Base-by-base conservation (phyloP, 2,113 vertebrate species). In the Macaca mulatta region DNA sequence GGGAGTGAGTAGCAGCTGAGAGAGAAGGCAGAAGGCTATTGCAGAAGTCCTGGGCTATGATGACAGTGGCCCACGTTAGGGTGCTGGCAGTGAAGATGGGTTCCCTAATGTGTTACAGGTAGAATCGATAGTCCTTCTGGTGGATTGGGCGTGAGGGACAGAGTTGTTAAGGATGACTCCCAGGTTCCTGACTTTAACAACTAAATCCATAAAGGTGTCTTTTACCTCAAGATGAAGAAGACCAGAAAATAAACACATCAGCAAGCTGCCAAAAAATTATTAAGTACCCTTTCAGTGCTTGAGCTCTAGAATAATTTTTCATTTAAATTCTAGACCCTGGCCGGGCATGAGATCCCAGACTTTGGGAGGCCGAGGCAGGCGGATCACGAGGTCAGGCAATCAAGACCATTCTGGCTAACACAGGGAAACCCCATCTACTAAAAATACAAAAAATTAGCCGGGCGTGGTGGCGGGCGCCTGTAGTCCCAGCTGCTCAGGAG, bases 131-230 rank as follows among this genome's bases (percentile, higher is more conserved):
- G 50, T 25, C 9, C 75, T 95, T 74, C 30, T 22, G 69, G 52
- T 88, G 55, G 43, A 70, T 2, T 83, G 25, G 22, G 43, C 61
- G n/a, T 12, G 55, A 88, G 45, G 43, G 78, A 77, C n/a, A 48
- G 50, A 81, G n/a, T 72, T 74, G 11, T 92, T 70, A 52, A 82
- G 69, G 32, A 70, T 48, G 10, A 81, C 52, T 78, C 38, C 61
- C 38, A 90, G 85, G 25, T 84, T 94, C 83, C 84, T 83, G 35
- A 61, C 69, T 90, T 90, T 74, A 97, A 55, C 52, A 97, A 59
- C 8, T 67, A 86, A 94, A 16, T 74, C 55, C 52, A 67, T 16
- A 8, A 96, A 55, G 82, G 17, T 67, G 74, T 22, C 55, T 82
- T 83, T 97, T 87, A 64, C 82, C 79, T 27, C 75, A 94, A 96